phyloP scores from a whole-genome alignment of 23 tunicate genomes.

The Trididemnum clinides region DNA sequence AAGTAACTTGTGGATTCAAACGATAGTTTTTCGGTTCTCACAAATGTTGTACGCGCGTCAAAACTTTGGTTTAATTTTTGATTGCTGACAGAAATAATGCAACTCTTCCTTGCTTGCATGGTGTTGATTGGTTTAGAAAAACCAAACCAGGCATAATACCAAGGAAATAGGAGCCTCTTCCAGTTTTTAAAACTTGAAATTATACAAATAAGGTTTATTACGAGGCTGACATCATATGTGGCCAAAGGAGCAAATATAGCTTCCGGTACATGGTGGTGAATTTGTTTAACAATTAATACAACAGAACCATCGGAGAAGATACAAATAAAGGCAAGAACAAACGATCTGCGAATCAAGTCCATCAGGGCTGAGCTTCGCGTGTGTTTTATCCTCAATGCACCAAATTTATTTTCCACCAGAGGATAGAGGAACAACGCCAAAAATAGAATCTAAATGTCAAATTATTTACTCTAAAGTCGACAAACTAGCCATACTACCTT shows the following conservation, averaged over 20 bases:
- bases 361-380: constrained; percentile 51
- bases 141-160: no score
- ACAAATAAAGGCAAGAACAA: constrained; percentile 75
- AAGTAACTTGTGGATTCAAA: no score
- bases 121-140: no score
- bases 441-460: constrained; percentile 51
- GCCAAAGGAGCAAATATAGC: constrained; percentile 82
- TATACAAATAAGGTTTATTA: constrained; percentile 69
- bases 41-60: no score
- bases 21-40: no score
- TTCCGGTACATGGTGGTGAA: constrained; percentile 45
- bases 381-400: constrained; percentile 57
- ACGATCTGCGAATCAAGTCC: constrained; percentile 66
- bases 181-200: constrained; percentile 74
- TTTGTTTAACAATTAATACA: constrained; percentile 59
- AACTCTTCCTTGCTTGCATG: no score
- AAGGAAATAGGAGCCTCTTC: constrained; percentile 79
- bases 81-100: no score
- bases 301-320: constrained; percentile 70
- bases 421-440: constrained; percentile 85
- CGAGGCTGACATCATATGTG: constrained; percentile 71
- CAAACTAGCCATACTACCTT: no score
- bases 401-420: constrained; percentile 81
- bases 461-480: no score
- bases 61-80: no score